Evolutionary conservation across 2,797 vertebrate species (phyloP).

Genomic region (Sarcoramphus papa): DNA sequence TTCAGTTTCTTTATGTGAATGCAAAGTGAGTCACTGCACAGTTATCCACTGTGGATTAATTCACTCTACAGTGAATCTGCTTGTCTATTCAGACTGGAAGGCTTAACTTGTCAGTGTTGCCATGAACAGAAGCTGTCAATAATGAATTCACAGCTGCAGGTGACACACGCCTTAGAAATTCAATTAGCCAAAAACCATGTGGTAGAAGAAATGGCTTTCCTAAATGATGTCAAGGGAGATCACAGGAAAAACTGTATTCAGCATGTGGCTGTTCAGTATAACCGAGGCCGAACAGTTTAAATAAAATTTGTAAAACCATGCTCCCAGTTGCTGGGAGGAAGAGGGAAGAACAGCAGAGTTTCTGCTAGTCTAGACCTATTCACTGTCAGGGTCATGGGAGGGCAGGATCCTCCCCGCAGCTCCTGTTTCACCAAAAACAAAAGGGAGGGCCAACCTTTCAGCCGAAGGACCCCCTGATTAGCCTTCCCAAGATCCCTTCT

Average conservation of each 20-base stretch:
- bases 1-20: not conserved
- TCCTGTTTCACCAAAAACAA: not conserved
- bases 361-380: not conserved
- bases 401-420: not conserved
- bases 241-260: not conserved
- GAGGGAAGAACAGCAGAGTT: not conserved
- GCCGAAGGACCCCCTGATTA: not conserved
- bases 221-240: not conserved
- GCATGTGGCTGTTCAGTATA: not conserved
- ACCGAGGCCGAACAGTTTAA: not conserved
- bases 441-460: not conserved
- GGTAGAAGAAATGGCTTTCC: slow-evolving; percentile 8
- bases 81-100: slow-evolving; percentile 47
- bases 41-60: slow-evolving; percentile 63
- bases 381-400: not conserved
- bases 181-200: slow-evolving; percentile 38
- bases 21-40: slow-evolving; percentile 59
- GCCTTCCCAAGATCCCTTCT: not conserved
- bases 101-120: slow-evolving; percentile 40
- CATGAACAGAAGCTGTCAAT: slow-evolving; percentile 30
- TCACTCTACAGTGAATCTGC: slow-evolving; percentile 33
- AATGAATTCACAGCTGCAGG: slow-evolving; percentile 62
- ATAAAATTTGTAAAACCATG: not conserved
- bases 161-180: slow-evolving; percentile 43
- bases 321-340: not conserved